phyloP scores from a whole-genome alignment of 2,888 invertebrate genomes.

The Norana najaformis region DNA sequence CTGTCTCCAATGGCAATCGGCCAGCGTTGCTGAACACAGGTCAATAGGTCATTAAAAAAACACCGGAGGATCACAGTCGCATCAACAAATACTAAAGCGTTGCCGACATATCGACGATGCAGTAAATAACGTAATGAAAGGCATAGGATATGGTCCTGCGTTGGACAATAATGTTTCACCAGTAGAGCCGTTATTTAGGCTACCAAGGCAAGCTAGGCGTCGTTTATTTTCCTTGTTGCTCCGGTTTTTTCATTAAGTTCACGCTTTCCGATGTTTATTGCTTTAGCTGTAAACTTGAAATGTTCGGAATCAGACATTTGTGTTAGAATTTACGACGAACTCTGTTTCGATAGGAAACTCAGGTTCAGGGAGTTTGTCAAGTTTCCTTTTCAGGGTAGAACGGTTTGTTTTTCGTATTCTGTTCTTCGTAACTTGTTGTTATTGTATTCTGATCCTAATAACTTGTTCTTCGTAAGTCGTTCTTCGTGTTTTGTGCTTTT shows the following conservation, averaged over 20 bases:
- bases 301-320: neutral
- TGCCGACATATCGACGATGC: neutral
- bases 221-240: neutral
- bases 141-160: neutral
- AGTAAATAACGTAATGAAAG: neutral
- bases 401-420: neutral
- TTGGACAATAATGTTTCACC: neutral
- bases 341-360: neutral
- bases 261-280: neutral
- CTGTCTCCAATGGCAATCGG: too few relatives aligned
- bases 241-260: slow-evolving; percentile 3
- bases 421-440: neutral
- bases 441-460: neutral
- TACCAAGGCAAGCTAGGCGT: neutral
- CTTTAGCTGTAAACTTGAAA: neutral
- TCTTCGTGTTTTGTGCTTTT: neutral
- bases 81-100: too few relatives aligned
- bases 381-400: too few relatives aligned
- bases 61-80: too few relatives aligned
- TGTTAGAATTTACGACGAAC: neutral
- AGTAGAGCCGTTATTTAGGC: neutral
- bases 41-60: too few relatives aligned
- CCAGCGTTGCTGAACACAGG: too few relatives aligned
- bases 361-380: neutral
- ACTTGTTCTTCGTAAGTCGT: neutral